Base-by-base conservation (phyloP, 2,888 invertebrate species). In the Epirrita christyi region DNA sequence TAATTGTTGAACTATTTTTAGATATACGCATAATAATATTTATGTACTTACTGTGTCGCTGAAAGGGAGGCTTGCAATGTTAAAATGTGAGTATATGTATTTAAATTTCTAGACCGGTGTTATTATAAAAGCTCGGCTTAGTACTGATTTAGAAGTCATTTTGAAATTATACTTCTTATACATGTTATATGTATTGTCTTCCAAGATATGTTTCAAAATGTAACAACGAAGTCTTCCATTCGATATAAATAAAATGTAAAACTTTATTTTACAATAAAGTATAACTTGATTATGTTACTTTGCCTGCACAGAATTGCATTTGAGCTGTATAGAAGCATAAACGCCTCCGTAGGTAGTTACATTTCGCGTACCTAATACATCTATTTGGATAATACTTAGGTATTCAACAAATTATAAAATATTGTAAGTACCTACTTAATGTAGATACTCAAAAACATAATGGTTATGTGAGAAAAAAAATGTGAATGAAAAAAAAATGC, bases 1-100 rank as follows among this genome's bases (percentile, higher is more conserved):
- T 76, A 75, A 86, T 87, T 92, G 91, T 90, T 92, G 85, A 89
- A 82, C 86, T 89, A 87, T 89, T 92, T 89, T 85, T 92, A 92
- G 88, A 86, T 73, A 78, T 75, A 80, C 32, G 62, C 58, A 58
- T 55, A 59, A 36, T 59, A 50, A 56, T 61, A 53, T 46, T 48
- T 32, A 52, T 63, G 43, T 54, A 58, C 64, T 70, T 54, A 58
- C 64, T 70, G 77, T 64, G 68, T 74, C 75, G 80, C 71, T 64
- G 65, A 64, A 57, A 59, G 63, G 68, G 75, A 74, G 76, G 71
- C 61, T 71, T 70, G 68, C 65, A 68, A 61, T 73, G 70, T 75
- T 73, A 49, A 69, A 73, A 49, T 58, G 58, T 48, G 27, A 48
- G 32, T 52, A 34, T 28, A 43, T 38, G 36, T 55, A 55, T 46